Evolutionary conservation across 2,888 invertebrate genomes (phyloP).

Genomic region (Cosmopolites sordidus): DNA sequence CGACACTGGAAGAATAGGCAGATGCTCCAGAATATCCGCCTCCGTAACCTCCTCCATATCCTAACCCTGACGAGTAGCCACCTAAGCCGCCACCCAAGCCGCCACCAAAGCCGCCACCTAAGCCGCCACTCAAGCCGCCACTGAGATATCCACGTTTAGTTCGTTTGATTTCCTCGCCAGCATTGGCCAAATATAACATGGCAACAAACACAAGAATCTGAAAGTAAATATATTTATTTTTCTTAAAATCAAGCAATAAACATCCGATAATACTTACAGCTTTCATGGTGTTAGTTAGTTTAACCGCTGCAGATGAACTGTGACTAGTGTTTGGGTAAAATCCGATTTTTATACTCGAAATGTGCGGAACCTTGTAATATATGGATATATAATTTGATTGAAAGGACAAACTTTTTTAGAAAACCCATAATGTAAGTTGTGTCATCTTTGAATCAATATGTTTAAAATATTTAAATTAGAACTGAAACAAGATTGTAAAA

Average conservation of each 20-base stretch:
- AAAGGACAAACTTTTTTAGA: too few species aligned
- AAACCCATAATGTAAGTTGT: too few species aligned
- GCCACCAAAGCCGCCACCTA: slow-evolving; percentile 20
- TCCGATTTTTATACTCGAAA: background rate
- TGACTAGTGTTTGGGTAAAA: background rate
- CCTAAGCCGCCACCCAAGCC: slow-evolving; percentile 38
- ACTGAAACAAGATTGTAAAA: too few species aligned
- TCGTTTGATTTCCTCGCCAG: background rate
- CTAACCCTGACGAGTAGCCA: slow-evolving; percentile 37
- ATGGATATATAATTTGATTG: too few species aligned
- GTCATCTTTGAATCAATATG: too few species aligned
- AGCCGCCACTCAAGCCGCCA: slow-evolving; percentile 3
- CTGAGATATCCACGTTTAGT: slow-evolving; percentile 14
- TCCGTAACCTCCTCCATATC: slow-evolving; percentile 10
- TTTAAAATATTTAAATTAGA: too few species aligned
- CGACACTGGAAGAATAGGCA: background rate
- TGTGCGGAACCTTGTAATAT: too few species aligned
- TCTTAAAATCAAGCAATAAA: background rate
- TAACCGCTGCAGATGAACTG: background rate
- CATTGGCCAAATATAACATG: background rate
- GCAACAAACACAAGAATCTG: background rate
- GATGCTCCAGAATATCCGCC: slow-evolving; percentile 23
- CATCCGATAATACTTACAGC: slow-evolving; percentile 7
- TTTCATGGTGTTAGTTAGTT: slow-evolving; percentile 12
- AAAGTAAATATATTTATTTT: slow-evolving; percentile 1